Evolutionary conservation across 2,888 invertebrate species (phyloP).

Genomic region (Corythucha ciliata): DNA sequence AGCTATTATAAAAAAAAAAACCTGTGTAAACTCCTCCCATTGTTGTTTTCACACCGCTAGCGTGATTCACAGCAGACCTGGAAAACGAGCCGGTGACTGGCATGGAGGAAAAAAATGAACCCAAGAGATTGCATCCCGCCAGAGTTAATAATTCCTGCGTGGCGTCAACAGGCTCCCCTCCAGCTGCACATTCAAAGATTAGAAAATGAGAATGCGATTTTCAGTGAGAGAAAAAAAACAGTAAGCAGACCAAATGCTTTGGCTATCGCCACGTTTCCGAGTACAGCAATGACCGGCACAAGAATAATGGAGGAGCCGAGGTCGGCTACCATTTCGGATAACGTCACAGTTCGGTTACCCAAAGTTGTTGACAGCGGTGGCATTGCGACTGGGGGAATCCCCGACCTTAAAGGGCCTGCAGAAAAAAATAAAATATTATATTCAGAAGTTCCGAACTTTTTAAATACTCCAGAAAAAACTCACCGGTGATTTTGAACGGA

Average conservation of each 20-base stretch:
- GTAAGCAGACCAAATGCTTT: conserved; percentile 72
- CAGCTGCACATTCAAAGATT: conserved; percentile 46
- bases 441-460: not conserved
- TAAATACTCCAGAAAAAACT: conserved; percentile 18
- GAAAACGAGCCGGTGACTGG: conserved; percentile 86
- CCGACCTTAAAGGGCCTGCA: conserved; percentile 47
- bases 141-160: conserved; percentile 83
- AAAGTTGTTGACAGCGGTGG: conserved; percentile 62
- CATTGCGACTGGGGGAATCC: conserved; percentile 56
- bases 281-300: conserved; percentile 79
- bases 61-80: conserved; percentile 85
- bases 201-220: not conserved
- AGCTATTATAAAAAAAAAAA: conserved; percentile 34
- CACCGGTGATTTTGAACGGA: conserved; percentile 64
- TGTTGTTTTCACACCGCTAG: conserved; percentile 86
- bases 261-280: conserved; percentile 91
- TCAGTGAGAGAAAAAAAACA: not conserved
- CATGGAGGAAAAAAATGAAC: conserved; percentile 82
- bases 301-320: conserved; percentile 77
- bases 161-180: conserved; percentile 72
- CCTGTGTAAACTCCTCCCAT: conserved; percentile 77
- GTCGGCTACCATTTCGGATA: conserved; percentile 63
- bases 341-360: conserved; percentile 50
- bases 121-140: conserved; percentile 73
- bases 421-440: conserved; percentile 5